Evolutionary conservation across 2,888 invertebrate species (phyloP), one percentile per base, ranked within the genome.

Genomic region (Andrena hattorfiana): DNA sequence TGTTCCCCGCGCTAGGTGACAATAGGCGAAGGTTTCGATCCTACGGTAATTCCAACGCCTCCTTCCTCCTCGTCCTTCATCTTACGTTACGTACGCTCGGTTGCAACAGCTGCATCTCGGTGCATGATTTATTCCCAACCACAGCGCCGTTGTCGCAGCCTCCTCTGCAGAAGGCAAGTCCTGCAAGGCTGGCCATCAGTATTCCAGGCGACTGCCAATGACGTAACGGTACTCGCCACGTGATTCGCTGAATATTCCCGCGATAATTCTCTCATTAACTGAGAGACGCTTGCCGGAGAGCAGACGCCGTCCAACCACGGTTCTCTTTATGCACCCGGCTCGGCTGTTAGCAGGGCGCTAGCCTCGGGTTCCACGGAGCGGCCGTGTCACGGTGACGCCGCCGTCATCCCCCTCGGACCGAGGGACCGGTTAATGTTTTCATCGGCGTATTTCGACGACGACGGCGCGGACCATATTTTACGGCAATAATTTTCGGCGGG

Each of bases 401-500:
- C 63, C 75, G 30, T 49, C 78, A 23, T 77, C 66, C 66, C 70
- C 70, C 71, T 59, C 20, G 59, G 28, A n/a, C 13, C 42, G 23
- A 48, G 56, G 26, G 42, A 5, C 69, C 59, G 10, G 70, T 77
- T 88, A 88, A 88, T 89, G 88, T 88, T 88, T 88, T 89, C 88
- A 88, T 88, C 89, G 82, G 83, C 72, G 68, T 66, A 73, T 84
- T 76, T 76, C 85, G 85, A 59, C 75, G 76, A 26, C 23, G 20
- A 74, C 75, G 73, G 66, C 71, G 75, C 56, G 83, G 75, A 81
- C 66, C 81, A 73, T 89, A 87, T 88, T 89, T 88, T 82, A 81
- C 66, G 81, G 87, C 74, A 89, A 89, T 88, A 89, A 88, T 86
- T 88, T 87, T 82, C 77, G 67, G 13, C 66, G 73, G 83, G 73